Base-by-base conservation (phyloP, 2,888 invertebrate species). In the Drosophila mercatorum region DNA sequence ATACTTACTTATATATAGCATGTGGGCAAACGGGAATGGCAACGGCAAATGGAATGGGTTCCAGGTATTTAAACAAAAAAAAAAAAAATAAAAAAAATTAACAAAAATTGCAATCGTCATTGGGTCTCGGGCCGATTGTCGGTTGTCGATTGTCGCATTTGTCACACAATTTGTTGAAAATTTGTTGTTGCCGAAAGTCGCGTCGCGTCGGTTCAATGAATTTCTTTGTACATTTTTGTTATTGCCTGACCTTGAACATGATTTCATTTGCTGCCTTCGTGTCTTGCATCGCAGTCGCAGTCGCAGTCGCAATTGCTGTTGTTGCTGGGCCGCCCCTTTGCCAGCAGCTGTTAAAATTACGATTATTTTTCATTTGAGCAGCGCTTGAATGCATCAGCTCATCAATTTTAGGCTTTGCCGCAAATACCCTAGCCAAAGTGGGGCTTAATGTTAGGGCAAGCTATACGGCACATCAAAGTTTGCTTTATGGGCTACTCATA, bases 161-260 rank as follows among this genome's bases (percentile, higher is more conserved):
- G 76, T 75, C 76, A 47, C 51, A 75, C 43, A 78, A 67, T 56
- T 67, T 67, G 67, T 36, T 67, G 3, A 67, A 52, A 65, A 52
- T 52, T 52, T 52, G 52, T 40, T 74, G 71, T 79, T 74, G 71
- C 72, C 57, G 61, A 62, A 67, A 72, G 78, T 40, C 36, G 46
- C 6, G 51, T 6, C 36, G 52, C 52, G 38, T 51, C 80, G 75
- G 88, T 88, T 84, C 88, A 86, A 76, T 76, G 88, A 88, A 83
- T 88, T 72, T 88, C 69, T 76, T 72, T 58, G 55, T 56, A 40
- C 61, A 73, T 65, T 68, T 66, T 66, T 68, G 55, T 55, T 56
- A 70, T 55, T 55, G 59, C 36, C 52, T 73, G 88, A 84, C 84
- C 84, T 84, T 84, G 86, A 84, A 83, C 74, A 78, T 80, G 55